Evolutionary conservation across 2,888 invertebrate species (phyloP).

Genomic region (Linnaemya vulpina): DNA sequence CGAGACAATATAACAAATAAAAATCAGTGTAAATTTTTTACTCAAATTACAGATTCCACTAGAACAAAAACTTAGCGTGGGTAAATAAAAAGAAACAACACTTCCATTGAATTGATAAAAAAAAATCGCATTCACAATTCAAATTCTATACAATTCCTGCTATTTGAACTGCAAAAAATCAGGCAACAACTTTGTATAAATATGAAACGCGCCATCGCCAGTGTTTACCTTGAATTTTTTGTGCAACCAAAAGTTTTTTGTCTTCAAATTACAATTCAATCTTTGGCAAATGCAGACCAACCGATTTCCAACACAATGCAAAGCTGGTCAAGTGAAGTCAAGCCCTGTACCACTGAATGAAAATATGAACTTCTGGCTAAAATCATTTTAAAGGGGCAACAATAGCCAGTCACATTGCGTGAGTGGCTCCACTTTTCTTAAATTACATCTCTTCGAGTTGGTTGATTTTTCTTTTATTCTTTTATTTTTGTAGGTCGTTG

Average conservation of each 20-base stretch:
- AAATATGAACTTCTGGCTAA: background rate
- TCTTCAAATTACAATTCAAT: constrained; percentile 13
- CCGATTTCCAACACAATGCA: background rate
- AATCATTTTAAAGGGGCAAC: background rate
- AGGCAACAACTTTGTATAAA: background rate
- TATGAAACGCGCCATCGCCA: background rate
- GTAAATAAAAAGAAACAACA: background rate
- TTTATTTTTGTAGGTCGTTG: background rate
- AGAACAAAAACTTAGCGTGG: background rate
- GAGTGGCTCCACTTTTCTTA: constrained; percentile 19
- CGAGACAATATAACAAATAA: background rate
- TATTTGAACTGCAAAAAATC: background rate
- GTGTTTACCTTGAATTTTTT: background rate
- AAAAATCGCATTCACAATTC: background rate
- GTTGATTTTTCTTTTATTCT: background rate
- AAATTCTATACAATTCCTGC: background rate
- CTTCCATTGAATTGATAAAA: background rate
- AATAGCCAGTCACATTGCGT: background rate
- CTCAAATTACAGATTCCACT: background rate
- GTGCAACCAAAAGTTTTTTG: background rate
- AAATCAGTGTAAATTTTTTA: constrained; percentile 1
- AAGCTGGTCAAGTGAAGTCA: background rate
- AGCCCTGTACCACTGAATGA: background rate
- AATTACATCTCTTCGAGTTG: background rate
- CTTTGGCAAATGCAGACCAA: constrained; percentile 10